A percentile compares a stretch with the other conserved stretches of the same genome.
Conservation (phyloP, 2,113 vertebrate species). For the Glaucidium brasilianum region DNA sequence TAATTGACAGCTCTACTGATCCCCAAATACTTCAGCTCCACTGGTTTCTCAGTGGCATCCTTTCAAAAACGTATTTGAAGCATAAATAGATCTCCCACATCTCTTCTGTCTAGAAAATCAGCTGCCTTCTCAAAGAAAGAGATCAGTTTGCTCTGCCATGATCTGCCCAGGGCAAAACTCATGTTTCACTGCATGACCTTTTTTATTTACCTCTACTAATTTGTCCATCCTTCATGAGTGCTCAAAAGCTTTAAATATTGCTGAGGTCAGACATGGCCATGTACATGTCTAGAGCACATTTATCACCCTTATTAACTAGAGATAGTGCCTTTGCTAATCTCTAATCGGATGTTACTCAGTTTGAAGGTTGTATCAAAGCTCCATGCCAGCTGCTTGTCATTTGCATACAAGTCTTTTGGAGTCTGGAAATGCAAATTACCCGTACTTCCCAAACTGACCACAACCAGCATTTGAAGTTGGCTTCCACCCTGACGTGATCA, state of each 20-base stretch:
- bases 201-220: constrained; percentile 3
- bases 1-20: background rate
- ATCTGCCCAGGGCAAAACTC: background rate
- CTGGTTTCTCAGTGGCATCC: background rate
- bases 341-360: background rate
- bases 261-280: background rate
- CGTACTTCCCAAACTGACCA: background rate
- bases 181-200: background rate
- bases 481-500: background rate
- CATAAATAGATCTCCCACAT: background rate
- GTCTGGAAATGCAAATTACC: background rate
- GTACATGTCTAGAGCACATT: background rate
- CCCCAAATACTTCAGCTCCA: background rate
- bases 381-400: background rate
- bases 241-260: constrained; percentile 21
- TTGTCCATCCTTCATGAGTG: background rate
- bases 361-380: background rate
- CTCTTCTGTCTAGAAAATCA: background rate
- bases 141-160: background rate
- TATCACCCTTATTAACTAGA: background rate
- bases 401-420: background rate
- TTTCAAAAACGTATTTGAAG: background rate
- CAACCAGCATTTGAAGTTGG: background rate
- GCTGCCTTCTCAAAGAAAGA: background rate
- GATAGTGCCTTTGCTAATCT: background rate